Percentiles rank a stretch among this genome's conserved stretches.
Evolutionary conservation across 1,140 invertebrate species (phyloP).

Genomic region (Zelostemma sp.): DNA sequence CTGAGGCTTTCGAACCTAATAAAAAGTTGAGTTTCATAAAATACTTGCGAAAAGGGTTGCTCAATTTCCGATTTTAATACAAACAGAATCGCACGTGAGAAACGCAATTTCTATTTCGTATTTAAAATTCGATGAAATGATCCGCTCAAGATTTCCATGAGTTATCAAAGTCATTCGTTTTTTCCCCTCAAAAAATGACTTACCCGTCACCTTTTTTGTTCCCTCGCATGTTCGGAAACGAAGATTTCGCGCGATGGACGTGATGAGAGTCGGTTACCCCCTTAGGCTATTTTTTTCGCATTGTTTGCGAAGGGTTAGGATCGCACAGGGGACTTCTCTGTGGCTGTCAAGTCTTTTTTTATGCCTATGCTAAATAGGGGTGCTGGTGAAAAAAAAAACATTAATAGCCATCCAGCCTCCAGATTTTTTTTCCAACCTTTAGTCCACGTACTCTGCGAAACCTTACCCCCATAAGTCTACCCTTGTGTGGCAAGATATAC

Average conservation of each 20-base stretch:
- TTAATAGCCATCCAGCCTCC: constrained; percentile 67
- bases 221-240: background rate
- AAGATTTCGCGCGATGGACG: constrained; percentile 15
- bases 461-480: constrained; percentile 37
- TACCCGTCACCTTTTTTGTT: constrained; percentile 13
- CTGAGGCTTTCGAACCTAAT: constrained; percentile 17
- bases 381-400: constrained; percentile 57
- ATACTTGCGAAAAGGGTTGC: too few relatives aligned
- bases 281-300: constrained; percentile 39
- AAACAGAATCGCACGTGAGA: too few relatives aligned
- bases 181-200: background rate
- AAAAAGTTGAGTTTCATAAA: constrained; percentile 9
- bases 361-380: constrained; percentile 66
- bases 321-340: constrained; percentile 12
- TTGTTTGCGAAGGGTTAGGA: constrained; percentile 53
- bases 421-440: constrained; percentile 48
- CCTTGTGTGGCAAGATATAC: constrained; percentile 62
- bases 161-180: background rate
- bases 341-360: constrained; percentile 37
- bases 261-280: constrained; percentile 24
- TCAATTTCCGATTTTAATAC: too few relatives aligned
- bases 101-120: too few relatives aligned
- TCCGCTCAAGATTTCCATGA: too few relatives aligned
- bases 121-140: too few relatives aligned
- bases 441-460: constrained; percentile 21